Percentiles rank a stretch among this genome's conserved stretches.
Conservation (phyloP, 2,797 vertebrate species). For the Chaunax sp. region DNA sequence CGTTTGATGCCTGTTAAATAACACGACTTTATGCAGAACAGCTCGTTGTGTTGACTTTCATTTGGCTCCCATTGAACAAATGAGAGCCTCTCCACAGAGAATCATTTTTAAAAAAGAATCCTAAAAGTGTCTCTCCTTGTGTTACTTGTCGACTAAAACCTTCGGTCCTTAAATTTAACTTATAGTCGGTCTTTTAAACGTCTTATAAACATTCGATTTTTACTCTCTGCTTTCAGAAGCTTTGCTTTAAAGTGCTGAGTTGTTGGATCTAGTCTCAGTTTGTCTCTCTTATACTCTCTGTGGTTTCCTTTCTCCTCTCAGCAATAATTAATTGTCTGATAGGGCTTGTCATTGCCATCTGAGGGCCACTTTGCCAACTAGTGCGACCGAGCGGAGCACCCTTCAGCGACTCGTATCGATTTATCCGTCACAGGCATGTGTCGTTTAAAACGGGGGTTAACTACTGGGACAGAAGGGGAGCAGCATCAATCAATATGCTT, state of each 20-base stretch:
- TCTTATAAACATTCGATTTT: not conserved
- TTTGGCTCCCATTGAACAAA: not conserved
- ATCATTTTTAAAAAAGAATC: not conserved
- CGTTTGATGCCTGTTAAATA: not conserved
- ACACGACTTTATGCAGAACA: not conserved
- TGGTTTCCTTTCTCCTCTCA: constrained; percentile 24
- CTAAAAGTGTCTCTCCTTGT: not conserved
- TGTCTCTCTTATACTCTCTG: not conserved
- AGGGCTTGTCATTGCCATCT: constrained; percentile 16
- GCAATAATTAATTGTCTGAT: constrained; percentile 34
- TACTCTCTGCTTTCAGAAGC: not conserved
- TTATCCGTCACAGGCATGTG: constrained; percentile 32
- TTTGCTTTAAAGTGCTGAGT: not conserved
- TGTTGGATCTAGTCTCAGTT: not conserved
- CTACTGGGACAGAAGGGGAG: constrained; percentile 47
- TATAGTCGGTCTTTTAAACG: not conserved
- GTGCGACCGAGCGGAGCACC: constrained; percentile 17
- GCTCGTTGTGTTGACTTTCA: not conserved
- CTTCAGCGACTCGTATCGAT: constrained; percentile 54
- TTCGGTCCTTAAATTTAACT: not conserved
- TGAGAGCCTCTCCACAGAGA: not conserved
- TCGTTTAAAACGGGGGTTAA: constrained; percentile 66
- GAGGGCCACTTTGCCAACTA: constrained; percentile 8
- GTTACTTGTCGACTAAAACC: not conserved
- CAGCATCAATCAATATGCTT: constrained; percentile 46